Conservation (phyloP, 2,888 invertebrate species). For the Holacanthella duospinosa region DNA sequence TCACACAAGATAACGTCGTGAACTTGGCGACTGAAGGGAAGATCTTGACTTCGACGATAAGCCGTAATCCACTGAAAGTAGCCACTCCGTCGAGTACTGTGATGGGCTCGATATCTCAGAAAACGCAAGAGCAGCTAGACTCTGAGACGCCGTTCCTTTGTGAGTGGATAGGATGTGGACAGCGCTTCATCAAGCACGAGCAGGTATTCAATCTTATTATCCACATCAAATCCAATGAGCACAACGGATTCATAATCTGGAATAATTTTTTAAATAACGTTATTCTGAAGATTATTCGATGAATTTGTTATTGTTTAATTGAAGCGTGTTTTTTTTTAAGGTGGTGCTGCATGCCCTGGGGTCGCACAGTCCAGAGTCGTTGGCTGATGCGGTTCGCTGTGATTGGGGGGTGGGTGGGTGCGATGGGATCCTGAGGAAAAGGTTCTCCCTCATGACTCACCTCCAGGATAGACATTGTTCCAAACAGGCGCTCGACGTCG, state of each 20-base stretch:
- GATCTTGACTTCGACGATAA: neutral
- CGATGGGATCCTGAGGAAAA: conserved; percentile 75
- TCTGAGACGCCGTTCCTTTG: conserved; percentile 50
- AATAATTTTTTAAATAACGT: too few relatives aligned
- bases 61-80: neutral
- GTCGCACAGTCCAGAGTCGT: conserved; percentile 62
- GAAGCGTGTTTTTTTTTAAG: too few relatives aligned
- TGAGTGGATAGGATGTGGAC: conserved; percentile 82
- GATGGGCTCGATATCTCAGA: neutral
- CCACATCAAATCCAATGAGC: too few relatives aligned
- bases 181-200: conserved; percentile 28
- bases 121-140: conserved; percentile 22
- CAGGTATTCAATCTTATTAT: too few relatives aligned
- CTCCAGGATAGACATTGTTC: conserved; percentile 83
- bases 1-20: too few relatives aligned
- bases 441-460: conserved; percentile 94
- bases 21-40: neutral
- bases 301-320: too few relatives aligned
- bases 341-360: conserved; percentile 81
- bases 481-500: conserved; percentile 35
- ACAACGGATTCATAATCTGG: neutral
- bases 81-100: neutral
- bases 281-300: too few relatives aligned
- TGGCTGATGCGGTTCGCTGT: conserved; percentile 64
- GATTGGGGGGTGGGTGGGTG: conserved; percentile 68